A percentile compares a stretch with the other conserved stretches of the same genome.
phyloP scores from a whole-genome alignment of 1,140 invertebrate species.

The Hylaeus anthracinus region DNA sequence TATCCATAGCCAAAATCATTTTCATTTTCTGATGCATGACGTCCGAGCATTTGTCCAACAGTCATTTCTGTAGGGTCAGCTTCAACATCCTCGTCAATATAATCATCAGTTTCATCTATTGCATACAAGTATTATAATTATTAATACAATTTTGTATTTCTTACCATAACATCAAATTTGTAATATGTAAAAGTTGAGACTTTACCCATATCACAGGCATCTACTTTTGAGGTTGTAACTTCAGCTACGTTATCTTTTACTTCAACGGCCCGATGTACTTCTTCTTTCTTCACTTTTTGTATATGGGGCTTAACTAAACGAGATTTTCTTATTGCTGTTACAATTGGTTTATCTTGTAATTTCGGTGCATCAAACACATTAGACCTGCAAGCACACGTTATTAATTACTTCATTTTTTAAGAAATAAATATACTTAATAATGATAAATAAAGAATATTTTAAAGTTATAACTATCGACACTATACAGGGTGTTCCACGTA shows the following conservation, averaged over 20 bases:
- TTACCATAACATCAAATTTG: slow-evolving; percentile 6
- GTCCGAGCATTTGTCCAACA: slow-evolving; percentile 79
- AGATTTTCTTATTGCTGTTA: slow-evolving; percentile 44
- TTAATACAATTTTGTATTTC: too few relatives aligned
- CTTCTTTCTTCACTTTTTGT: slow-evolving; percentile 21
- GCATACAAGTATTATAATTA: slow-evolving; percentile 41
- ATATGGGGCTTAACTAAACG: slow-evolving; percentile 19
- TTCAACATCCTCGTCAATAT: slow-evolving; percentile 78
- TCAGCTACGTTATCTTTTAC: slow-evolving; percentile 20
- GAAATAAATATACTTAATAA: not conserved
- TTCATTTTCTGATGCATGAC: slow-evolving; percentile 68
- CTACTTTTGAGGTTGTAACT: not conserved
- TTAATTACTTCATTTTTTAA: not conserved
- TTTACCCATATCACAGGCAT: slow-evolving; percentile 51
- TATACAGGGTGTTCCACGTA: not conserved
- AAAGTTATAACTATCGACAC: not conserved
- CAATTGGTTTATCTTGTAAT: slow-evolving; percentile 12
- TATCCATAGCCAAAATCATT: slow-evolving; percentile 76
- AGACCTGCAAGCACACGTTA: slow-evolving; percentile 6
- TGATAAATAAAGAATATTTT: not conserved
- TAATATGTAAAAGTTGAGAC: slow-evolving; percentile 1
- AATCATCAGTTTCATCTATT: slow-evolving; percentile 74
- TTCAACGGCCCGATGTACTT: slow-evolving; percentile 29
- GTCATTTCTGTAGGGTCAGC: slow-evolving; percentile 77
- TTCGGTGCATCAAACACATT: slow-evolving; percentile 1